A percentile compares a stretch with the other conserved stretches of the same genome.
These are phyloP conservation scores for Platycercus adscitus DNA, from an alignment of 2,113 vertebrate species.

Conservation along the genomic window DNA sequence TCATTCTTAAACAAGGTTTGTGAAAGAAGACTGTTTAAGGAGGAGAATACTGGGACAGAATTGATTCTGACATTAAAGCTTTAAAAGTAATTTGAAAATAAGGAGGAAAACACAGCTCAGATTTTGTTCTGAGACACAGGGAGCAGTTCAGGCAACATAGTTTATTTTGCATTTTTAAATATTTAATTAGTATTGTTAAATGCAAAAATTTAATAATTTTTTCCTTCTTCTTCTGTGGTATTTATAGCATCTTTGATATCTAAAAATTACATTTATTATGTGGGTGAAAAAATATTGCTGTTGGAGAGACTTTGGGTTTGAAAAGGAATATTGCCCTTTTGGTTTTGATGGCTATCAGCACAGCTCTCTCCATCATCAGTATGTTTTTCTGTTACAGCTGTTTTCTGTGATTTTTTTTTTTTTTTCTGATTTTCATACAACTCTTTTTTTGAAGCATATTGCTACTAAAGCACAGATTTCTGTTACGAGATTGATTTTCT, in stretches of 20 bases:
- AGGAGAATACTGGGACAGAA: not conserved
- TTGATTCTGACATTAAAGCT: not conserved
- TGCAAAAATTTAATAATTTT: not conserved
- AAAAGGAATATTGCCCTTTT: not conserved
- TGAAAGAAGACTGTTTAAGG: not conserved
- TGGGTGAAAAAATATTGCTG: not conserved
- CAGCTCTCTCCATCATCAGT: not conserved
- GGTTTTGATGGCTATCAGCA: not conserved
- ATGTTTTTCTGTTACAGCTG: not conserved
- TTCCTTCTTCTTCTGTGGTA: not conserved
- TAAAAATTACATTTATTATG: not conserved
- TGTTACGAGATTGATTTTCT: not conserved
- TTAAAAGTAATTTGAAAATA: not conserved
- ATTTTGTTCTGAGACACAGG: not conserved
- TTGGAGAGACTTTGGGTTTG: not conserved
- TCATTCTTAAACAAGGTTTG: not conserved
- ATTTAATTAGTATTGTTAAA: not conserved
- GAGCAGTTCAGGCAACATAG: not conserved
- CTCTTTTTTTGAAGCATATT: not conserved
- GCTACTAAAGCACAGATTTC: not conserved
- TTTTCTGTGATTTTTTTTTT: not conserved
- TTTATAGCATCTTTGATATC: not conserved
- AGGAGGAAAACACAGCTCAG: not conserved
- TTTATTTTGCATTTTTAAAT: not conserved
- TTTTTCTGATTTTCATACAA: not conserved